Evolutionary conservation across 2,113 vertebrate genomes (phyloP).

Genomic region (Callipepla squamata): DNA sequence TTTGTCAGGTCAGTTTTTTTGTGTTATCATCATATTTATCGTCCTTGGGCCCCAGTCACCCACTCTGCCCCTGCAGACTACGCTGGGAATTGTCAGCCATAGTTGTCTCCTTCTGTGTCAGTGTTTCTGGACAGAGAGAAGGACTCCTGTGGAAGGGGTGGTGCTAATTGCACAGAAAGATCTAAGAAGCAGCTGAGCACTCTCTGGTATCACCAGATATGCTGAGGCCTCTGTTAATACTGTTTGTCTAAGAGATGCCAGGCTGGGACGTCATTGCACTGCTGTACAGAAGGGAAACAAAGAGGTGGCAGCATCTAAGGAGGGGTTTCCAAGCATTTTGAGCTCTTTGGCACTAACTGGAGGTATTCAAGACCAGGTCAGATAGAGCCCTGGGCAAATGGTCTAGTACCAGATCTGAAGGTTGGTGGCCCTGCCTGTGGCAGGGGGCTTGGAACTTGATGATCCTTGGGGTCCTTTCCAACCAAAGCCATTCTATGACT

Average conservation of each 20-base stretch:
- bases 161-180: fast-evolving
- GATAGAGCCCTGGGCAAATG: too few species aligned
- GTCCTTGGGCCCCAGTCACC: fast-evolving
- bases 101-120: not conserved
- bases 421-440: too few species aligned
- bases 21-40: not conserved
- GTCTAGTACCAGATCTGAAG: too few species aligned
- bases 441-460: too few species aligned
- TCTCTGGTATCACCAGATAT: not conserved
- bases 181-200: not conserved
- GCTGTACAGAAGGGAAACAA: not conserved
- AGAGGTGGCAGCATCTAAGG: not conserved
- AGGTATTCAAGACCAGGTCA: too few species aligned
- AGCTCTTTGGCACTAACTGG: not conserved
- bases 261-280: not conserved
- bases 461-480: too few species aligned
- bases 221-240: fast-evolving
- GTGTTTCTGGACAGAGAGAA: not conserved
- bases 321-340: not conserved
- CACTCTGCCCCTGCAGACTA: fast-evolving
- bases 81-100: not conserved
- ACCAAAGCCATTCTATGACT: too few species aligned
- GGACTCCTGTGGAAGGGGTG: not conserved
- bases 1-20: not conserved
- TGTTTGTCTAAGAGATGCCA: not conserved